phyloP scores from a whole-genome alignment of 1,140 invertebrate species.

The Nasonia vitripennis region DNA sequence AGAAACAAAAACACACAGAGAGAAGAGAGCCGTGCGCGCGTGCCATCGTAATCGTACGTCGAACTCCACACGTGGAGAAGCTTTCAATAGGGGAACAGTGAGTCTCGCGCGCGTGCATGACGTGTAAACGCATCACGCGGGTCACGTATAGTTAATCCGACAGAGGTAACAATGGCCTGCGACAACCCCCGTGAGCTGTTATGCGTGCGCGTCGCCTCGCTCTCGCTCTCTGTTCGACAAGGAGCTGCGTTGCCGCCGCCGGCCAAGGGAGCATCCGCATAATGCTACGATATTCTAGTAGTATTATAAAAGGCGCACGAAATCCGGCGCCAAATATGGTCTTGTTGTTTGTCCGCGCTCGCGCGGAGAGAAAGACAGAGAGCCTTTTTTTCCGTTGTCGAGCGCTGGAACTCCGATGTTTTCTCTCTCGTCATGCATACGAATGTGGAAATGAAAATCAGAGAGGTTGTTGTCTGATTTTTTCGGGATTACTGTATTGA shows the following conservation, averaged over 20 bases:
- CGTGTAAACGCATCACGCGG: slow-evolving; percentile 43
- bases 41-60: slow-evolving; percentile 7
- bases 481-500: background rate
- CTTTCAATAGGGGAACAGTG: slow-evolving; percentile 2
- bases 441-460: background rate
- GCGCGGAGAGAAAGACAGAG: background rate
- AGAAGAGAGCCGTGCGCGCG: background rate
- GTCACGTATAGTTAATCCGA: slow-evolving; percentile 55
- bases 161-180: slow-evolving; percentile 57
- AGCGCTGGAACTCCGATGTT: background rate
- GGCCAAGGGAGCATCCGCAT: slow-evolving; percentile 41
- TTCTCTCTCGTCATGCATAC: background rate
- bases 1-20: background rate
- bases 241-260: background rate
- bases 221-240: slow-evolving; percentile 19
- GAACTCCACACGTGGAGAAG: slow-evolving; percentile 23
- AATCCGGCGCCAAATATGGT: slow-evolving; percentile 61
- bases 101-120: slow-evolving; percentile 48
- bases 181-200: slow-evolving; percentile 47
- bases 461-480: background rate
- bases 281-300: slow-evolving; percentile 12
- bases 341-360: background rate
- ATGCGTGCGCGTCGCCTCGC: slow-evolving; percentile 33
- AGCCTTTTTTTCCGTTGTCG: background rate
- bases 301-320: slow-evolving; percentile 57